Base-by-base conservation (phyloP, 2,888 invertebrate species). In the Teleogryllus oceanicus region DNA sequence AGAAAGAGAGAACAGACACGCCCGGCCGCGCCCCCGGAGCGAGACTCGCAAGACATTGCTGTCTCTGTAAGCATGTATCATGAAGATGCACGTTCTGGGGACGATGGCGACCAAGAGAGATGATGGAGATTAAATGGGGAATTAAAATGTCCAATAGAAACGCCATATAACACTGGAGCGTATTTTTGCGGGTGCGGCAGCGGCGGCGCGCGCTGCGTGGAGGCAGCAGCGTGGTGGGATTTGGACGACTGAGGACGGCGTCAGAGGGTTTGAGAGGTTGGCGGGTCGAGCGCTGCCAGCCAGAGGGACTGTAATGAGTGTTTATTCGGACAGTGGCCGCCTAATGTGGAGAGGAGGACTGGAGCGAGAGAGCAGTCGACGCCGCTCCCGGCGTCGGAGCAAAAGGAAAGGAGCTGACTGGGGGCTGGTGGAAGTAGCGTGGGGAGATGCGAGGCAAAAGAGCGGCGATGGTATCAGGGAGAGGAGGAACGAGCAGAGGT, bases 31-130 rank as follows among this genome's bases (percentile, higher is more conserved):
- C 62, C 16, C 16, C n/a, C 62, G n/a, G 62, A 62, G 62, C 62
- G 62, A 62, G 62, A 18, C 62, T 62, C 62, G 62, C 62, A 62
- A 62, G 62, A 62, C 62, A 62, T 16, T 62, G 62, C 62, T 62
- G 62, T 62, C 62, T 62, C 62, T 37, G 37, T 62, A 62, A 62
- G 62, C 62, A 62, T 62, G 62, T 62, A 62, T 62, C 62, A 62
- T 62, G 62, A 62, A 62, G 62, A 62, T 62, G 62, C 62, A 62
- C 62, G 62, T 62, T 62, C 62, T 62, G 13, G 62, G 62, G 62
- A 62, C 62, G 62, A 62, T 62, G n/a, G 62, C 62, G n/a, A 62
- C 62, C 62, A 62, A 62, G 62, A 62, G 62, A 62, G 62, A 62
- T 62, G 62, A 62, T 62, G 62, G 62, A 62, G 62, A 62, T 62